These are phyloP conservation scores for Redunca redunca DNA, from an alignment of 2,113 vertebrate species.

Conservation along the genomic window DNA sequence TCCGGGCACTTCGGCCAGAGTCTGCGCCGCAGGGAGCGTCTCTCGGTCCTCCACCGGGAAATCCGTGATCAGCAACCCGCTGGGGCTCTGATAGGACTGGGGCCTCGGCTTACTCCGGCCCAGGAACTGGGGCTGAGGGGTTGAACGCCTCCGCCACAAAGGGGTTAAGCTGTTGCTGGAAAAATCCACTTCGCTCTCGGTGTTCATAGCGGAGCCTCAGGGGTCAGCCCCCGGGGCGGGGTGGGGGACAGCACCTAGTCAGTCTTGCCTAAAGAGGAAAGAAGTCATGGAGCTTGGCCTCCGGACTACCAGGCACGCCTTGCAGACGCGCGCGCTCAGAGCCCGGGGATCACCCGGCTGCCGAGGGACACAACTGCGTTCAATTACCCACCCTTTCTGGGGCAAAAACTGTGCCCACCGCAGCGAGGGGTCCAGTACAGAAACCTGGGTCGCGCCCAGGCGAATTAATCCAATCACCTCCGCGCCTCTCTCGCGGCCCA, in stretches of 20 bases:
- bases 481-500: neutral
- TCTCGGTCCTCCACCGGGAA: slow-evolving; percentile 85
- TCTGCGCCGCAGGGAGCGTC: slow-evolving; percentile 75
- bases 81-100: slow-evolving; percentile 87
- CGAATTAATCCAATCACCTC: neutral
- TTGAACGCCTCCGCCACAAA: slow-evolving; percentile 83
- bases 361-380: neutral
- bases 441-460: neutral
- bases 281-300: neutral
- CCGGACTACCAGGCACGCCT: neutral
- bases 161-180: slow-evolving; percentile 80
- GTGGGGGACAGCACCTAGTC: neutral
- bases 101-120: slow-evolving; percentile 81
- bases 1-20: slow-evolving; percentile 75
- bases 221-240: neutral
- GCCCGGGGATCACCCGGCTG: neutral
- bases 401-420: neutral
- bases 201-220: slow-evolving; percentile 82
- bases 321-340: neutral
- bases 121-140: slow-evolving; percentile 67
- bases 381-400: neutral
- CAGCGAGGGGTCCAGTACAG: neutral
- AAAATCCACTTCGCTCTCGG: slow-evolving; percentile 85
- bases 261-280: neutral
- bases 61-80: slow-evolving; percentile 83